Conservation (phyloP, 2,888 invertebrate species). For the Amphipoea oculea region DNA sequence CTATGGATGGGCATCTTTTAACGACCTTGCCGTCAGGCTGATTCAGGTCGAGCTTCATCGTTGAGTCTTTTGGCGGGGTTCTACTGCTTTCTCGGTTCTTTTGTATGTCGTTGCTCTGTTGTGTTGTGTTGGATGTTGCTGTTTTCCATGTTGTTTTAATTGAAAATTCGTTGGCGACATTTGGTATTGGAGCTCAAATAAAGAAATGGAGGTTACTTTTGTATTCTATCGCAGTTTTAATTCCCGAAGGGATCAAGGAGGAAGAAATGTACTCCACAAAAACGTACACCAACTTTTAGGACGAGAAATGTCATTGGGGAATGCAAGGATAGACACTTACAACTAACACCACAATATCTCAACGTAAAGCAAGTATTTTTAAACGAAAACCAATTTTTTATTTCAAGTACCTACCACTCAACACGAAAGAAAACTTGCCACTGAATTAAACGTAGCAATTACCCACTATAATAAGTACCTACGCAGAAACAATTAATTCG, state of each 20-base stretch:
- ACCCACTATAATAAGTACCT: conserved; percentile 45
- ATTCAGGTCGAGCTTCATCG: no score
- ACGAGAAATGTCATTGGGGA: conserved; percentile 16
- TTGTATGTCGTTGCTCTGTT: no score
- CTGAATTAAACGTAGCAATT: conserved; percentile 33
- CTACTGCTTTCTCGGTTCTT: no score
- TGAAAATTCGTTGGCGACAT: conserved; percentile 48
- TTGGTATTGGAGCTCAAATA: conserved; percentile 27
- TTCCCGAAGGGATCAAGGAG: conserved; percentile 19
- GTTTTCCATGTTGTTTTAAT: conserved; percentile 58
- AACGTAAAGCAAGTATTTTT: background rate
- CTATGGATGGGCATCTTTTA: no score
- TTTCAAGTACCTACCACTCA: background rate
- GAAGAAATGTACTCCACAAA: conserved; percentile 12
- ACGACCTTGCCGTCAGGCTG: no score
- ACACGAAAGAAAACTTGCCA: conserved; percentile 16
- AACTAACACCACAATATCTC: conserved; percentile 1
- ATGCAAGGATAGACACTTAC: conserved; percentile 12
- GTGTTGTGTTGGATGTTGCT: no score
- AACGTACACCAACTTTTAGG: conserved; percentile 16
- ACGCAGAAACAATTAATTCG: conserved; percentile 43
- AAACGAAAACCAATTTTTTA: conserved; percentile 3
- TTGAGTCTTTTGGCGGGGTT: no score
- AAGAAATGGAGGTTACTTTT: conserved; percentile 29
- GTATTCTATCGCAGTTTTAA: conserved; percentile 7